These are phyloP conservation scores for Tympanuchus pallidicinctus DNA, from an alignment of 2,113 vertebrate species.

Conservation along the genomic window DNA sequence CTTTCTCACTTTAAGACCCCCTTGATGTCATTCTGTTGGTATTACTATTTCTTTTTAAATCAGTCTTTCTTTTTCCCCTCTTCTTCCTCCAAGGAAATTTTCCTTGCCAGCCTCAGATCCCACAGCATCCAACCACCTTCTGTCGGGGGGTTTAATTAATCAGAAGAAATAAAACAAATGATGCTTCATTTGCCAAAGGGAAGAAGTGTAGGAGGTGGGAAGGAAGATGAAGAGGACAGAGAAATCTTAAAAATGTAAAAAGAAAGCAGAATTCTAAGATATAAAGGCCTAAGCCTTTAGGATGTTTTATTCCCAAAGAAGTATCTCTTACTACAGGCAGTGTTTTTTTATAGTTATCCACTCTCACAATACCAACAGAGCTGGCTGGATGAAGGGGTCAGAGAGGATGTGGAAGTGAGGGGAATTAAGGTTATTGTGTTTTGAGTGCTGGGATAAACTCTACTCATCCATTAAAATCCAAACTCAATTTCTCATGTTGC, in stretches of 20 bases:
- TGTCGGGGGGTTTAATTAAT: slow-evolving; percentile 52
- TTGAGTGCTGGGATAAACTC: background rate
- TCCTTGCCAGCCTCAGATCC: background rate
- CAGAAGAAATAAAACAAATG: background rate
- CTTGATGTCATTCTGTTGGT: background rate
- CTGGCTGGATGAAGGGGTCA: background rate
- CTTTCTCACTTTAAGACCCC: background rate
- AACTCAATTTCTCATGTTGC: background rate
- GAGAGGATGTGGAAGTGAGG: background rate
- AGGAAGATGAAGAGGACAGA: background rate
- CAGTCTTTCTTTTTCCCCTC: background rate
- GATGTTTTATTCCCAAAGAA: background rate
- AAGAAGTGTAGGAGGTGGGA: background rate
- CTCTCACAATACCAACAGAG: background rate
- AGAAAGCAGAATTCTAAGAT: background rate
- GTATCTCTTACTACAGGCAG: fast-evolving
- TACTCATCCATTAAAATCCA: background rate
- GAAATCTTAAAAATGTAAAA: background rate
- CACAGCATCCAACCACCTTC: background rate
- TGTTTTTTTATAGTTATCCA: background rate
- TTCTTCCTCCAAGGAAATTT: background rate
- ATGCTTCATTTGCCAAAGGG: background rate
- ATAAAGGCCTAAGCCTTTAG: background rate
- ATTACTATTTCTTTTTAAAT: background rate
- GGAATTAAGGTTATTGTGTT: background rate